These are phyloP conservation scores for Urechis unicinctus DNA, from an alignment of 2,888 invertebrate genomes.

Conservation along the genomic window DNA sequence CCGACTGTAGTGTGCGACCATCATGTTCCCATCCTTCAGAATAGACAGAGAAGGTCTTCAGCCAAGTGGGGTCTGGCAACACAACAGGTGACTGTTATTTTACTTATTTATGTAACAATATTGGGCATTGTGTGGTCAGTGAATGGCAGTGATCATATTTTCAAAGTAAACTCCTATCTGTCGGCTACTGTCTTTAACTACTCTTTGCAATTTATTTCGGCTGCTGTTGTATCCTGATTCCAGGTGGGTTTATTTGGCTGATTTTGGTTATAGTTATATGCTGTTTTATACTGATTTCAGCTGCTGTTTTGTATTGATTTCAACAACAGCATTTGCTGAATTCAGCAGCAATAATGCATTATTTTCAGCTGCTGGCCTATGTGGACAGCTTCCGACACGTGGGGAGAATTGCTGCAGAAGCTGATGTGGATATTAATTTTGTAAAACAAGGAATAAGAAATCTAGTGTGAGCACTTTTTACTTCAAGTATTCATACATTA, in stretches of 20 bases:
- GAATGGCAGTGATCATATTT: too few species aligned
- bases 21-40: conserved; percentile 80
- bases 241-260: background rate
- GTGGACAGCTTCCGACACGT: conserved; percentile 91
- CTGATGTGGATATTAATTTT: conserved; percentile 86
- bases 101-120: background rate
- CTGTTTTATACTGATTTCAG: conserved; percentile 6
- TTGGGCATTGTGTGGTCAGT: too few species aligned
- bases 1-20: conserved; percentile 77
- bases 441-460: conserved; percentile 93
- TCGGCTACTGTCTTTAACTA: background rate
- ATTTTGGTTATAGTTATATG: background rate
- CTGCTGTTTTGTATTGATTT: conserved; percentile 2
- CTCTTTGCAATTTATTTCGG: background rate
- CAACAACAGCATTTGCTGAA: too few species aligned
- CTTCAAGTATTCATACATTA: too few species aligned
- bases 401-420: conserved; percentile 78
- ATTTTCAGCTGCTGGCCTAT: conserved; percentile 66
- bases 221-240: too few species aligned
- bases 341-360: background rate
- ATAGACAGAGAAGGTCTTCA: conserved; percentile 78
- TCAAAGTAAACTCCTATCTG: too few species aligned
- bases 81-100: background rate
- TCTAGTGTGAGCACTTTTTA: conserved; percentile 54
- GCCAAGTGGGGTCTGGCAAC: background rate